These are phyloP conservation scores for Lasiommata megera DNA, from an alignment of 2,888 invertebrate genomes.

Conservation along the genomic window DNA sequence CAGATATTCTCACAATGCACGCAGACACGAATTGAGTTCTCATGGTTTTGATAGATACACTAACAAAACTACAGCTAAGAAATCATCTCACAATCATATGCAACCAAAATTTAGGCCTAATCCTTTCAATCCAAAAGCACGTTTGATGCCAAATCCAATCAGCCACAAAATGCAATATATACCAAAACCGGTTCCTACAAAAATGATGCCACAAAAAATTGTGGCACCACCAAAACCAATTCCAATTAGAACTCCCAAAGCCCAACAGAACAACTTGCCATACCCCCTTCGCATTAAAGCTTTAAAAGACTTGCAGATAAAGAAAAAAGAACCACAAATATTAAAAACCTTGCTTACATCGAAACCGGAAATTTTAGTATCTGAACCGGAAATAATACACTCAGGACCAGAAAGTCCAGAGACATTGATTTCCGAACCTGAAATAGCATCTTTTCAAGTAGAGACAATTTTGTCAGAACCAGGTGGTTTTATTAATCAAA, in stretches of 20 bases:
- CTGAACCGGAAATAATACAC: constrained; percentile 74
- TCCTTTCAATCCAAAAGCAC: constrained; percentile 74
- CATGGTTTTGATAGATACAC: constrained; percentile 77
- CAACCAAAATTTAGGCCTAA: constrained; percentile 73
- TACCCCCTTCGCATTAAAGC: constrained; percentile 76
- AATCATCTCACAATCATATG: constrained; percentile 49
- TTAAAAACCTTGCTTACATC: constrained; percentile 73
- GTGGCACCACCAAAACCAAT: constrained; percentile 64
- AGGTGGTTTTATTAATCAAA: constrained; percentile 56
- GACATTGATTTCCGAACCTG: constrained; percentile 75
- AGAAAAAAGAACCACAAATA: constrained; percentile 76
- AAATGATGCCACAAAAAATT: constrained; percentile 55
- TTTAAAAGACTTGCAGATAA: constrained; percentile 75
- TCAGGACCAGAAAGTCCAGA: constrained; percentile 78
- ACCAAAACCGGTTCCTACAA: constrained; percentile 53
- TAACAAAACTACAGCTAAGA: constrained; percentile 65
- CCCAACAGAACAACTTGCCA: constrained; percentile 62
- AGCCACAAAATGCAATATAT: constrained; percentile 70
- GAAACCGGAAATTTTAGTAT: constrained; percentile 70
- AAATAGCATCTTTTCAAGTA: constrained; percentile 77
- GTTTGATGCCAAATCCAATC: constrained; percentile 74
- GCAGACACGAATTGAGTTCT: constrained; percentile 72
- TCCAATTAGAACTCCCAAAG: constrained; percentile 59
- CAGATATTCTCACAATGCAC: constrained; percentile 76
- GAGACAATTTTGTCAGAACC: constrained; percentile 75